Base-by-base conservation (phyloP, 2,113 vertebrate genomes). In the Salvelinus namaycush region DNA sequence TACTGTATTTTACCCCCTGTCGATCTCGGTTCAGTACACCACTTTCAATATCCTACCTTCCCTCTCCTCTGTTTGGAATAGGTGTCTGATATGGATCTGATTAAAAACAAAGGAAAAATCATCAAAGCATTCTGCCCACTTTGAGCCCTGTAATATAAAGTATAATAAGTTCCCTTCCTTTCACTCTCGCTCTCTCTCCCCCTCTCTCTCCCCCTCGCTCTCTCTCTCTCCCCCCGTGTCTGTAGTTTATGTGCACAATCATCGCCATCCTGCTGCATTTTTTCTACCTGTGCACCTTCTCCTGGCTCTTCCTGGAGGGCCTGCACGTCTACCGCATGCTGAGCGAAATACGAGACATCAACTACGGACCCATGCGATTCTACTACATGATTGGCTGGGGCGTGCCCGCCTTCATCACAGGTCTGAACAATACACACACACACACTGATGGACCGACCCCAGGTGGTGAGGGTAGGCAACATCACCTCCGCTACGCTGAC, bases 351-450 rank as follows among this genome's bases (percentile, higher is more conserved):
- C 94, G 97, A 3, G 95, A 97, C 48, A 94, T 98, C 76, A 97
- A 98, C 82, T 93, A 94, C 0, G 97, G 97, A 49, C 96, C 97
- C 78, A 99, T 99, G 97, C 94, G 96, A 54, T 98, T 99, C 92
- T 99, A 98, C 93, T 97, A 97, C 78, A 92, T 97, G 82, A 93
- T 98, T 72, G 97, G 97, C 83, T 98, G 97, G 97, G 97, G 97
- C 0, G 93, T 98, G 20, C 97, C 97, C 0, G 96, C 97, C 70
- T 96, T 98, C 89, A 94, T 98, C 84, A 99, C 97, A 60, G 97
- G 97, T 98, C 44, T 76, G 85, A 48, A 11, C 4, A 8, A 22
- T 13, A 44, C 66, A 49, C 67, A n/a, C 26, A 72, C 67, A 44
- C 39, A 44, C 39, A 44, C 39, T 44, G 39, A 44, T 44, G 39